Conservation (phyloP, 2,797 vertebrate species). For the Thamnophis elegans region DNA sequence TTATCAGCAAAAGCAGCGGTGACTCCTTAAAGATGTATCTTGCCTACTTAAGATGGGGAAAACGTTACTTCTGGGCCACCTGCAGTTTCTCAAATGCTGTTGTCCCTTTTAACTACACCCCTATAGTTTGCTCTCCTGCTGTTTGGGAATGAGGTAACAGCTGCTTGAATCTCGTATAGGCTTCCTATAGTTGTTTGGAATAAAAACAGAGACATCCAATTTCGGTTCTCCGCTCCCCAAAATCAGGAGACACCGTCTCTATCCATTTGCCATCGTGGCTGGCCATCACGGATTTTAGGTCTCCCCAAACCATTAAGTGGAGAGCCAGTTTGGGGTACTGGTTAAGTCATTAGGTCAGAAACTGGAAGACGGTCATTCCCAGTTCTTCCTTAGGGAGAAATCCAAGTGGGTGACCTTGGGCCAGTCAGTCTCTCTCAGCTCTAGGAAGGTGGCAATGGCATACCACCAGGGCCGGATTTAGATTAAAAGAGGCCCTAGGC, state of each 20-base stretch:
- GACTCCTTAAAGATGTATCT: not conserved
- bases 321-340: not conserved
- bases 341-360: not conserved
- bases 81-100: not conserved
- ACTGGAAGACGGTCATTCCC: not conserved
- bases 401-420: too few species aligned
- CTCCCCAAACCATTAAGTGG: not conserved
- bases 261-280: not conserved
- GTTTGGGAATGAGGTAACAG: not conserved
- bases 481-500: too few species aligned
- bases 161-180: not conserved
- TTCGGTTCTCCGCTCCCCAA: not conserved
- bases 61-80: not conserved
- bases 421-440: too few species aligned
- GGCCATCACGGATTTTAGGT: not conserved
- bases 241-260: not conserved
- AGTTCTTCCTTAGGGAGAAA: not conserved
- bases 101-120: not conserved
- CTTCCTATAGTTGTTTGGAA: not conserved
- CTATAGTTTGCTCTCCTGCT: not conserved
- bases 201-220: not conserved
- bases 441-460: too few species aligned
- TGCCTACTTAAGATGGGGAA: not conserved
- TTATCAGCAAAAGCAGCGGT: not conserved
- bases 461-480: too few species aligned